phyloP scores from a whole-genome alignment of 2,888 invertebrate species.

The Hetaerina titia region DNA sequence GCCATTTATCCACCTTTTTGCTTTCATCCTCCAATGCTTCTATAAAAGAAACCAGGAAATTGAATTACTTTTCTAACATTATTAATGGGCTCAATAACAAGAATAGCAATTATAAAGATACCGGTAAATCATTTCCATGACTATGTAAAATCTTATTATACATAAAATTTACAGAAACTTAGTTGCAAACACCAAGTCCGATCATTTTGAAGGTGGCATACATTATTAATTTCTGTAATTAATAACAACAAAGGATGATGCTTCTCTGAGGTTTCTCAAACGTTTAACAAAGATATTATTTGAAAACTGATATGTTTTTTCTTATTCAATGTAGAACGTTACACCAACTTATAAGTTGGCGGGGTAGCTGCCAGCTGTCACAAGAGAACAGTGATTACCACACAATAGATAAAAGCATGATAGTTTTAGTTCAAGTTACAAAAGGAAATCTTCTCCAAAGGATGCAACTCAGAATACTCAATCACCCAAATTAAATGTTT shows the following conservation, averaged over 20 bases:
- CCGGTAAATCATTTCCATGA: background rate
- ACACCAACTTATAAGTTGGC: background rate
- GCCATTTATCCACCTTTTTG: slow-evolving; percentile 93
- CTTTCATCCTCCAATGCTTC: slow-evolving; percentile 81
- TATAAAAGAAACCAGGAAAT: slow-evolving; percentile 65
- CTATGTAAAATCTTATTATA: background rate
- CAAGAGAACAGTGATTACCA: background rate
- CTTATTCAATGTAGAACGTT: background rate
- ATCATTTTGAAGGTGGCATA: background rate
- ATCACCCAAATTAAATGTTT: background rate
- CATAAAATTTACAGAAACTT: background rate
- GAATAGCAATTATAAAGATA: slow-evolving; percentile 28
- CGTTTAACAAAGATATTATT: background rate
- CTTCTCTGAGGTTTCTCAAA: background rate
- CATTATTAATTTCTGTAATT: background rate
- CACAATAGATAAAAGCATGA: background rate
- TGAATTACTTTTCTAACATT: background rate
- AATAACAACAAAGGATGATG: background rate
- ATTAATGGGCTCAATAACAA: slow-evolving; percentile 54
- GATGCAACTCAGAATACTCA: background rate
- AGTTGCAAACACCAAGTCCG: slow-evolving; percentile 1
- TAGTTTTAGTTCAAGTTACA: background rate
- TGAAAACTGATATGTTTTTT: background rate
- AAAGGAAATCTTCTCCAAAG: background rate
- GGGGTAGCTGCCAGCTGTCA: too few species aligned